Conservation (phyloP, 1,140 invertebrate genomes). For the Lamellibrachia luymesi region DNA sequence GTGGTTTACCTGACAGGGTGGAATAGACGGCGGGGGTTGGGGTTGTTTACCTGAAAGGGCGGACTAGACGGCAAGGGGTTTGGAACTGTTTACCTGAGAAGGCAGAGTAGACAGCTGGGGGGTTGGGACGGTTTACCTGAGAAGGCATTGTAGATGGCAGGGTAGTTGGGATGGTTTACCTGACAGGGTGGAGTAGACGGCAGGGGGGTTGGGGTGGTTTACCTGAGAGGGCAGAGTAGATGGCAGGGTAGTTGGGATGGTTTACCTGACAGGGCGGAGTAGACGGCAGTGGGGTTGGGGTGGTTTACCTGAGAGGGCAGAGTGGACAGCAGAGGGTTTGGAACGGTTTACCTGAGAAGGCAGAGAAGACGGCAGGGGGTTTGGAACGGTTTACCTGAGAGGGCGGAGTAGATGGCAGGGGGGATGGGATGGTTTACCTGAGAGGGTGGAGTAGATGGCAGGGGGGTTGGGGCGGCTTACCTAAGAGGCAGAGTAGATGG, state of each 20-base stretch:
- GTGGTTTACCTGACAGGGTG: too few species aligned
- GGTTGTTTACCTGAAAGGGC: background rate
- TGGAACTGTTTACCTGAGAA: background rate
- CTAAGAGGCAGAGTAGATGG: background rate
- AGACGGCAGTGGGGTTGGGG: background rate
- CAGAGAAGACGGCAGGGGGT: slow-evolving; percentile 11
- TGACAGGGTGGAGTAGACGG: background rate
- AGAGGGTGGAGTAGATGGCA: background rate
- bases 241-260: too few species aligned
- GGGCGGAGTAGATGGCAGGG: too few species aligned
- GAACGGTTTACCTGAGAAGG: background rate
- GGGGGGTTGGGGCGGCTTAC: background rate
- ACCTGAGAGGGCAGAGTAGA: too few species aligned
- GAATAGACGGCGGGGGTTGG: too few species aligned
- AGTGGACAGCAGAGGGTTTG: background rate
- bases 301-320: too few species aligned
- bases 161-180: background rate
- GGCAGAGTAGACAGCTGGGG: slow-evolving; percentile 13
- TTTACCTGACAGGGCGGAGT: background rate
- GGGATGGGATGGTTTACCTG: background rate
- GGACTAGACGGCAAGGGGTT: background rate
- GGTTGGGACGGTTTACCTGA: slow-evolving; percentile 29
- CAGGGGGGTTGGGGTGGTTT: background rate
- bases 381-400: slow-evolving; percentile 47
- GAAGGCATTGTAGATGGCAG: too few species aligned